phyloP scores from a whole-genome alignment of 2,888 invertebrate genomes.

The Ectemnius lituratus region DNA sequence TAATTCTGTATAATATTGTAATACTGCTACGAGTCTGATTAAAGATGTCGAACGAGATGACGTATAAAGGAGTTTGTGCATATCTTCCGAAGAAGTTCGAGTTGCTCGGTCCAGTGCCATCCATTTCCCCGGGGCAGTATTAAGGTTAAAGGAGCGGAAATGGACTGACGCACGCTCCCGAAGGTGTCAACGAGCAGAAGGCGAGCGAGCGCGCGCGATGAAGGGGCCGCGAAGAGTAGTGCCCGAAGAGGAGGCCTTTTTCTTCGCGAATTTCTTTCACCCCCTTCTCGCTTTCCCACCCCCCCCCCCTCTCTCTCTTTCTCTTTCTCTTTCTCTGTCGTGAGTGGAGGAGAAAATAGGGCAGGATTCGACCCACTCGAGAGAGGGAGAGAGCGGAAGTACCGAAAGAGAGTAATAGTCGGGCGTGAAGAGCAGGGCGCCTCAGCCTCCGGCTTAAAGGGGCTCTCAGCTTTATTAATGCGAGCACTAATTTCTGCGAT shows the following conservation, averaged over 20 bases:
- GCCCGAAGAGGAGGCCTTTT: slow-evolving; percentile 9
- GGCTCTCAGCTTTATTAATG: slow-evolving; percentile 54
- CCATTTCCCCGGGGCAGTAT: too few species aligned
- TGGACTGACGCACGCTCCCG: slow-evolving; percentile 10
- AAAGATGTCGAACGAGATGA: too few species aligned
- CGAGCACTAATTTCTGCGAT: slow-evolving; percentile 43
- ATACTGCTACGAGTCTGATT: too few species aligned
- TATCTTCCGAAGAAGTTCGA: slow-evolving; percentile 8
- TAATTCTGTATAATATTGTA: too few species aligned
- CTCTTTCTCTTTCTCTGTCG: not conserved
- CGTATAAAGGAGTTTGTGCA: too few species aligned
- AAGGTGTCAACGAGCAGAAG: not conserved
- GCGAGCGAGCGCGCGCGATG: slow-evolving; percentile 10
- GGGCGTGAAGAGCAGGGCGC: slow-evolving; percentile 10
- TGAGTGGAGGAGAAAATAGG: not conserved
- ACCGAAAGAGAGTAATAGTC: slow-evolving; percentile 33
- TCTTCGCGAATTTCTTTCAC: too few species aligned
- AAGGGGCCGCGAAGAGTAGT: slow-evolving; percentile 15
- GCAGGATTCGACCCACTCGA: slow-evolving; percentile 8
- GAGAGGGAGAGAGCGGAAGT: slow-evolving; percentile 12
- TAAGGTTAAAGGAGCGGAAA: slow-evolving; percentile 4
- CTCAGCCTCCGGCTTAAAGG: slow-evolving; percentile 24
- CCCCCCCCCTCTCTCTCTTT: not conserved
- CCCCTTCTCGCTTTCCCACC: too few species aligned
- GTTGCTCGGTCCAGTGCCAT: too few species aligned